These are phyloP conservation scores for Hymenochirus boettgeri DNA, from an alignment of 2,113 vertebrate genomes.

Conservation along the genomic window DNA sequence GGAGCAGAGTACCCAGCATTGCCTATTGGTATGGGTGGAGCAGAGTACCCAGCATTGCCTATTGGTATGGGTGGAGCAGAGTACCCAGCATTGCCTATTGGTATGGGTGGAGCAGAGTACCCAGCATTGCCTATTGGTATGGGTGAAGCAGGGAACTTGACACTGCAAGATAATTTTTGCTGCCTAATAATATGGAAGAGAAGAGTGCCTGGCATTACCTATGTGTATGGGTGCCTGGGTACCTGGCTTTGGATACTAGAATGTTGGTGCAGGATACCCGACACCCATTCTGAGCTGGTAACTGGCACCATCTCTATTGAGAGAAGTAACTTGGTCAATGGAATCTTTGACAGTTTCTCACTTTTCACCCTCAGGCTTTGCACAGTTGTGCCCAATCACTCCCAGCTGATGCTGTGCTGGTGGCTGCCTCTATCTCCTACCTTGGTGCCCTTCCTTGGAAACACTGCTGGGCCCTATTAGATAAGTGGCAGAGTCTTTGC, in stretches of 20 bases:
- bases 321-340: rapidly evolving
- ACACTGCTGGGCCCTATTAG: constrained; percentile 60
- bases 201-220: neutral
- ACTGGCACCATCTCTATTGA: neutral
- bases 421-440: constrained; percentile 67
- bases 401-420: constrained; percentile 65
- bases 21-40: neutral
- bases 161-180: neutral
- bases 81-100: no score
- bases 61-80: no score
- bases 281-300: neutral
- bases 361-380: neutral
- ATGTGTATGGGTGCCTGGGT: neutral
- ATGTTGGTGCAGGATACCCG: neutral
- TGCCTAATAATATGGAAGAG: neutral
- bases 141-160: neutral
- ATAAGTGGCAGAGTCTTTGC: constrained; percentile 68
- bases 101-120: no score
- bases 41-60: neutral
- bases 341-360: neutral
- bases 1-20: neutral
- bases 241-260: neutral
- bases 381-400: constrained; percentile 42
- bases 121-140: no score
- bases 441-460: constrained; percentile 53